Percentiles rank a stretch among this genome's conserved stretches.
Evolutionary conservation across 2,113 vertebrate genomes (phyloP).

Genomic region (Gallinago undulata): DNA sequence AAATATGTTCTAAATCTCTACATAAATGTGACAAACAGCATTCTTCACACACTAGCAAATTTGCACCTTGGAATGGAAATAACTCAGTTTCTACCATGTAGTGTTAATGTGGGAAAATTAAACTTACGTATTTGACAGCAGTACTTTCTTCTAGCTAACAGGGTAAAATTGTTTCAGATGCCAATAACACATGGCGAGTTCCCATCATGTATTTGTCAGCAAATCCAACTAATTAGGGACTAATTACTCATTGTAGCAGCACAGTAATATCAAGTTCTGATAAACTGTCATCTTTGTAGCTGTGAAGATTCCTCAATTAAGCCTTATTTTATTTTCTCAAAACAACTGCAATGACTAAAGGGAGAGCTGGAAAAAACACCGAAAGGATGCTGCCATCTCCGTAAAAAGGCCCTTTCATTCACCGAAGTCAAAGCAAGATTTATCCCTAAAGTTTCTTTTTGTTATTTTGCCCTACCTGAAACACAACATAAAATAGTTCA

Average conservation of each 20-base stretch:
- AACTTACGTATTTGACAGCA: background rate
- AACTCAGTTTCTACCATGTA: background rate
- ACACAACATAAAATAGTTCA: background rate
- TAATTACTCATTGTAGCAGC: conserved; percentile 38
- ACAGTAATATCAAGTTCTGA: conserved; percentile 27
- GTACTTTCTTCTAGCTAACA: conserved; percentile 12
- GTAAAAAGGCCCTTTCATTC: background rate
- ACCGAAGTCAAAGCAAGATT: background rate
- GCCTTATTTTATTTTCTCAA: conserved; percentile 11
- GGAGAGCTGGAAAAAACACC: background rate
- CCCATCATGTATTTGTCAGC: conserved; percentile 32
- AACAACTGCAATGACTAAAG: background rate
- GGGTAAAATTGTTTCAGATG: conserved; percentile 42
- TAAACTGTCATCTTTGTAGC: conserved; percentile 22
- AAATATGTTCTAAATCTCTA: background rate
- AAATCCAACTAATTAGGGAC: conserved; percentile 60
- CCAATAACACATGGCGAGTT: conserved; percentile 28
- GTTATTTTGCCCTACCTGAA: background rate
- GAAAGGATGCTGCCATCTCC: background rate
- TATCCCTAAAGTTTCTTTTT: background rate
- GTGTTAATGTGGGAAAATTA: conserved; percentile 13
- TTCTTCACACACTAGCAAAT: background rate
- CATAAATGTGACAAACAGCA: background rate
- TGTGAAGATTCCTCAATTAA: conserved; percentile 15
- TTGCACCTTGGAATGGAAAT: conserved; percentile 21